A percentile compares a stretch with the other conserved stretches of the same genome.
Conservation (phyloP, 2,797 vertebrate genomes). For the Intellagama lesueurii region DNA sequence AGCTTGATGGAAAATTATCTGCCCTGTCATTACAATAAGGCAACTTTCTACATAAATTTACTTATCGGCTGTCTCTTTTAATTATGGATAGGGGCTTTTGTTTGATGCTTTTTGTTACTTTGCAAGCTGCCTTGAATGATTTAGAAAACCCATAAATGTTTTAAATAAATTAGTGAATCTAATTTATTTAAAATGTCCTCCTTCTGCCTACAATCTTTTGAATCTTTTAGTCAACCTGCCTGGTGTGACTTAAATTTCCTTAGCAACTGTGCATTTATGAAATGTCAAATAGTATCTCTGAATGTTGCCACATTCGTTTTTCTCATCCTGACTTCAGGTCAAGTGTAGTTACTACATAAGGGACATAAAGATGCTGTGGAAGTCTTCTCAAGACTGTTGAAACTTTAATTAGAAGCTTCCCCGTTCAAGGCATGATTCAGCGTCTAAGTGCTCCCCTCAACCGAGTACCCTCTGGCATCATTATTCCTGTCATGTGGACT, state of each 20-base stretch:
- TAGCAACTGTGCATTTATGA: not conserved
- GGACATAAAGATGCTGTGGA: not conserved
- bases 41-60: no score
- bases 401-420: not conserved
- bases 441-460: not conserved
- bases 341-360: no score
- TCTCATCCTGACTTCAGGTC: not conserved
- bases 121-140: not conserved
- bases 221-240: not conserved
- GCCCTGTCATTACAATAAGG: not conserved
- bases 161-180: not conserved
- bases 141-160: not conserved
- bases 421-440: not conserved
- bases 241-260: not conserved
- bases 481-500: not conserved
- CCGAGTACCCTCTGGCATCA: not conserved
- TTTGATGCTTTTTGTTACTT: not conserved
- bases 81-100: not conserved
- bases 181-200: not conserved
- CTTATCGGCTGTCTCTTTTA: no score
- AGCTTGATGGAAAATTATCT: not conserved
- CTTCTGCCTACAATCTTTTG: not conserved
- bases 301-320: not conserved
- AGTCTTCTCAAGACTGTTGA: not conserved
- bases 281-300: not conserved